phyloP scores from a whole-genome alignment of 2,113 vertebrate species.

The Octodon degus region DNA sequence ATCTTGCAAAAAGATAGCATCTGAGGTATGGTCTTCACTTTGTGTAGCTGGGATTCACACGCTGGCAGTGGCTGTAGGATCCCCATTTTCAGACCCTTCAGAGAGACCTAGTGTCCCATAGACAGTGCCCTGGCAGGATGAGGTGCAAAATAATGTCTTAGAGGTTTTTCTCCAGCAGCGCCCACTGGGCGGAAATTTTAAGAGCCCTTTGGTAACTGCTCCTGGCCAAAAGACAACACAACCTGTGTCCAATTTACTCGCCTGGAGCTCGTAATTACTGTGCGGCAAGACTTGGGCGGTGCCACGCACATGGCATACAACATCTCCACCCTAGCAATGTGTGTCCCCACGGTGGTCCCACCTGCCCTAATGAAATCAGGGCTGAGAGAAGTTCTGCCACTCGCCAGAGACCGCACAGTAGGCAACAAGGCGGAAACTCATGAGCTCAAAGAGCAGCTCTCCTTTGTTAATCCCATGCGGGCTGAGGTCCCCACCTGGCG shows the following conservation, averaged over 20 bases:
- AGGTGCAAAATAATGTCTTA: background rate
- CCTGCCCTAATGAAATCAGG: background rate
- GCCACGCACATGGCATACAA: background rate
- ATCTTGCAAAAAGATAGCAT: background rate
- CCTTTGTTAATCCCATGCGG: background rate
- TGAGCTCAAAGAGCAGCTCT: background rate
- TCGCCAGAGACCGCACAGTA: background rate
- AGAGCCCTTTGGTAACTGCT: background rate
- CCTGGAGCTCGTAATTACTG: accelerated
- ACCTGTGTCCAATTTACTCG: background rate
- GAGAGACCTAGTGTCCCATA: background rate
- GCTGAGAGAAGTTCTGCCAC: background rate
- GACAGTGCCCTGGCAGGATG: background rate
- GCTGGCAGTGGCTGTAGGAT: background rate
- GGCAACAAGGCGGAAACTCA: background rate
- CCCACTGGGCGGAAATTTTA: background rate
- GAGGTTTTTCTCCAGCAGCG: background rate
- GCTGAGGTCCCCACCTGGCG: background rate
- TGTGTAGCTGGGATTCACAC: background rate
- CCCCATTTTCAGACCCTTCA: background rate
- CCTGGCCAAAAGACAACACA: accelerated
- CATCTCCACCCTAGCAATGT: background rate
- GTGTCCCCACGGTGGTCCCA: background rate
- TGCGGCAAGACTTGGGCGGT: background rate
- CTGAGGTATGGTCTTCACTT: accelerated